These are phyloP conservation scores for Idris sp. DNA, from an alignment of 1,140 invertebrate species.

Conservation along the genomic window DNA sequence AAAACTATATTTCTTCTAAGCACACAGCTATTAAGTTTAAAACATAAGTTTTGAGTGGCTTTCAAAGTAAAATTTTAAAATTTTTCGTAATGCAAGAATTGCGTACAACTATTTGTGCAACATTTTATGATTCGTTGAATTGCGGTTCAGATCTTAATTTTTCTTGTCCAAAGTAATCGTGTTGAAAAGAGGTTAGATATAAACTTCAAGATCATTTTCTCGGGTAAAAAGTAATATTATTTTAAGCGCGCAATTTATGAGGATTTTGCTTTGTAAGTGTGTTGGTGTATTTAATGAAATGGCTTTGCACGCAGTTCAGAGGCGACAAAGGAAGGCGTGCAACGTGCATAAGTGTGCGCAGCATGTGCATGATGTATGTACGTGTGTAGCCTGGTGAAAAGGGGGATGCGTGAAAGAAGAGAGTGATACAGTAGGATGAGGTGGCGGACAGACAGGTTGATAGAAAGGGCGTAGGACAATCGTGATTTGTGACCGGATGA, in stretches of 20 bases:
- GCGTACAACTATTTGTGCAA: too few relatives aligned
- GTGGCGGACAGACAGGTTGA: constrained; percentile 46
- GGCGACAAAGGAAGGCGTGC: constrained; percentile 15
- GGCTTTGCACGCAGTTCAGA: constrained; percentile 5
- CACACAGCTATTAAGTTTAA: too few relatives aligned
- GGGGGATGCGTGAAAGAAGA: constrained; percentile 49
- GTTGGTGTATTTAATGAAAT: constrained; percentile 50
- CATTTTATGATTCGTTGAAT: too few relatives aligned
- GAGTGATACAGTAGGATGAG: constrained; percentile 46
- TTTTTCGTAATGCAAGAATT: constrained; percentile 5
- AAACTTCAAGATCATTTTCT: constrained; percentile 35
- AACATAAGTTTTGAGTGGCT: too few relatives aligned
- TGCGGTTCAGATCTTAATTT: too few relatives aligned
- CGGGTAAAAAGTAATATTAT: constrained; percentile 48
- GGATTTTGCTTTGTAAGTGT: constrained; percentile 2
- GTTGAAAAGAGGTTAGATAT: constrained; percentile 30
- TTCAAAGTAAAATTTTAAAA: too few relatives aligned
- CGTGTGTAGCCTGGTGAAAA: constrained; percentile 26
- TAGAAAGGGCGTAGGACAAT: constrained; percentile 35
- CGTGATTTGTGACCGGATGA: constrained; percentile 50
- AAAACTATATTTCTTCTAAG: too few relatives aligned
- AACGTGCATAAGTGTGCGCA: background rate
- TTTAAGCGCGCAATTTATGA: constrained; percentile 46
- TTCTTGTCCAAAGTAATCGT: constrained; percentile 15
- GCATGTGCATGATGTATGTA: background rate